Percentiles rank a stretch among this genome's conserved stretches.
Conservation (phyloP, 1,140 invertebrate genomes). For the Aphidius ervi region DNA sequence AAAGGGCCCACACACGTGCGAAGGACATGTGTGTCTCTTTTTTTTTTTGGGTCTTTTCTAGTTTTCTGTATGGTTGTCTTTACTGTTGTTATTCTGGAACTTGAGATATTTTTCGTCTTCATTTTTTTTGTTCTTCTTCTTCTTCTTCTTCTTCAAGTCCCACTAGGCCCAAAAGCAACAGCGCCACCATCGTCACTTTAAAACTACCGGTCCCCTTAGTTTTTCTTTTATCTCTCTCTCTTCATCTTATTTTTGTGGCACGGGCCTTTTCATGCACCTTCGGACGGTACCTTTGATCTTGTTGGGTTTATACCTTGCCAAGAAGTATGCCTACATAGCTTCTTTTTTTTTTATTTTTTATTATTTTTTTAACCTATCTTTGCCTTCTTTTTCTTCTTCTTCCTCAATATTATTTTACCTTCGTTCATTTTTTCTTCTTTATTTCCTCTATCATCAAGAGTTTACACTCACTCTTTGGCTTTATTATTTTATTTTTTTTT, state of each 20-base stretch:
- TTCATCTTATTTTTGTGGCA: conserved; percentile 13
- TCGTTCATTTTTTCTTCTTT: neutral
- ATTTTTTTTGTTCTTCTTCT: too few species aligned
- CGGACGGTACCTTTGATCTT: conserved; percentile 20
- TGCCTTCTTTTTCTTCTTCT: neutral
- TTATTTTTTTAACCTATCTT: neutral
- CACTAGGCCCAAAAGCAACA: too few species aligned
- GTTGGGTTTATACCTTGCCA: conserved; percentile 15
- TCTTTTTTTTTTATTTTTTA: conserved; percentile 12
- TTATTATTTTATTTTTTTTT: neutral
- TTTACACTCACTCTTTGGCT: too few species aligned
- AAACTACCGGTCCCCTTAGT: neutral
- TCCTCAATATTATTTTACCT: neutral
- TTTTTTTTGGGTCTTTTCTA: neutral
- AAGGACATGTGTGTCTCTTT: conserved; percentile 9
- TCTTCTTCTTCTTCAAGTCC: too few species aligned
- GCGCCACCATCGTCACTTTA: too few species aligned
- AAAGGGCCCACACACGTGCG: conserved; percentile 19
- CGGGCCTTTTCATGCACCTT: conserved; percentile 16
- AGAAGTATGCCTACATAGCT: conserved; percentile 4
- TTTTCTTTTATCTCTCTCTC: neutral
- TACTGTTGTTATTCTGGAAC: too few species aligned
- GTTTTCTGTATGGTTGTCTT: too few species aligned
- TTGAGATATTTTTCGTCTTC: too few species aligned
- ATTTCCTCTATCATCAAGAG: neutral